Percentiles rank a stretch among this genome's conserved stretches.
Conservation (phyloP, 1,140 invertebrate genomes). For the Oreohelix idahoensis region DNA sequence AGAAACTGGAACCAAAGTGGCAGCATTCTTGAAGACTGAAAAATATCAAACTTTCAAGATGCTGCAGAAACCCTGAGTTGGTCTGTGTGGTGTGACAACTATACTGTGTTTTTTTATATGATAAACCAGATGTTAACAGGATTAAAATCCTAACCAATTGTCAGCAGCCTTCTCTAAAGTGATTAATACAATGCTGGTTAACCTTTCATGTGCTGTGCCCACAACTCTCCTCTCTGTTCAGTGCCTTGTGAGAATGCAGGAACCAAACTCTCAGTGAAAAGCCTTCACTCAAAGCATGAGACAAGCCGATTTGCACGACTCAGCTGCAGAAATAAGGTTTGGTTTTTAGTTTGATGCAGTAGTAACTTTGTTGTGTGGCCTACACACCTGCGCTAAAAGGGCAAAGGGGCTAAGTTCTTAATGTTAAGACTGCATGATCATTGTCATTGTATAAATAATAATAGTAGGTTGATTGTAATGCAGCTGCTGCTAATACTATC, state of each 20-base stretch:
- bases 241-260: slow-evolving; percentile 25
- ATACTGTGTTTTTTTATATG: background rate
- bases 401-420: background rate
- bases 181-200: background rate
- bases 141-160: background rate
- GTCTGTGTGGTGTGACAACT: background rate
- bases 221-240: slow-evolving; percentile 16
- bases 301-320: slow-evolving; percentile 24
- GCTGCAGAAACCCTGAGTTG: too few relatives aligned
- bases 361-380: background rate
- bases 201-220: slow-evolving; percentile 11
- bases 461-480: too few relatives aligned
- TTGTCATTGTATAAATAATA: background rate
- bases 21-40: too few relatives aligned
- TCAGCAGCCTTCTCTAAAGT: background rate
- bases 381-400: background rate
- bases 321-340: slow-evolving; percentile 32
- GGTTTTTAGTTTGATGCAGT: background rate
- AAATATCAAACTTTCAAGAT: too few relatives aligned
- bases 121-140: too few relatives aligned
- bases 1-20: too few relatives aligned
- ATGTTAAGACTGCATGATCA: background rate
- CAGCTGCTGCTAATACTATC: too few relatives aligned
- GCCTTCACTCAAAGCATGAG: slow-evolving; percentile 36
- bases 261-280: slow-evolving; percentile 39